These are phyloP conservation scores for Prunella fulvescens DNA, from an alignment of 2,113 vertebrate species.

Conservation along the genomic window DNA sequence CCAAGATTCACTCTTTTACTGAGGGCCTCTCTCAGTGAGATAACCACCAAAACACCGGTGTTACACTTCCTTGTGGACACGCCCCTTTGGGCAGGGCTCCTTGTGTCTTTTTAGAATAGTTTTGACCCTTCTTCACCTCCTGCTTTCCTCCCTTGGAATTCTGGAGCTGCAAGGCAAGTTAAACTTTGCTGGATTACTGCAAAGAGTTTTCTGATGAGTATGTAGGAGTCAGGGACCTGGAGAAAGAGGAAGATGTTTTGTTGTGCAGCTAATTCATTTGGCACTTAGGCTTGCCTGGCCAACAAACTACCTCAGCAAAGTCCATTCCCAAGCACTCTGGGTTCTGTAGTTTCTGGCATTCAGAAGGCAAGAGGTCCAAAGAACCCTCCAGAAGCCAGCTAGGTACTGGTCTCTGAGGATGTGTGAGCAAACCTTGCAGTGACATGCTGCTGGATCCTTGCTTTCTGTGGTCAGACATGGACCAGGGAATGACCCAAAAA, in stretches of 20 bases:
- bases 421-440: neutral
- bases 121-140: neutral
- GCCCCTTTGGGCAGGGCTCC: neutral
- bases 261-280: neutral
- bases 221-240: neutral
- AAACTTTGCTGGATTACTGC: neutral
- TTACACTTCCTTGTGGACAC: neutral
- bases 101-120: neutral
- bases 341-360: conserved; percentile 1
- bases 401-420: neutral
- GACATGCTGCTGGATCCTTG: neutral
- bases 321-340: neutral
- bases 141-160: neutral
- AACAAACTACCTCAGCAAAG: conserved; percentile 53
- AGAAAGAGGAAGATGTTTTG: neutral
- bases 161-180: neutral
- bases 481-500: neutral
- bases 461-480: neutral
- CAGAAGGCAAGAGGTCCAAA: neutral
- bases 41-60: neutral
- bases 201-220: neutral
- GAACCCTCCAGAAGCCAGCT: neutral
- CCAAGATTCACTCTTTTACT: neutral
- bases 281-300: neutral
- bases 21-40: neutral